A percentile compares a stretch with the other conserved stretches of the same genome.
Conservation (phyloP, 1,140 invertebrate species). For the Drosophila micromelanica region DNA sequence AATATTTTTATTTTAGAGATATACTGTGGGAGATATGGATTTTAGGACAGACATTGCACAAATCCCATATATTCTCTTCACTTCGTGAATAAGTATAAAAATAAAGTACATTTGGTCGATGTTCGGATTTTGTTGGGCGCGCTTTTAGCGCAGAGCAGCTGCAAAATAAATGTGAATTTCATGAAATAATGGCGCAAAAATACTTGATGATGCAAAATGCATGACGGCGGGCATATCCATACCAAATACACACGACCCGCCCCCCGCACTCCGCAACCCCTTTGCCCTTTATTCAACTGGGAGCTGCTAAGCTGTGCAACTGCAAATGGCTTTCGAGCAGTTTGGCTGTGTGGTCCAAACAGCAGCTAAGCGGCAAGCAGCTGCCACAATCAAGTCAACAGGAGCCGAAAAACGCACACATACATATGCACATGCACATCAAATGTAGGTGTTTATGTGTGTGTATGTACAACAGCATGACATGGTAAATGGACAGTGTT, state of each 20-base stretch:
- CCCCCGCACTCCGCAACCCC: too few relatives aligned
- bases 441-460: conserved; percentile 1
- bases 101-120: conserved; percentile 13
- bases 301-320: conserved; percentile 40
- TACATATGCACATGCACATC: neutral
- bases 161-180: conserved; percentile 77
- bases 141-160: conserved; percentile 60
- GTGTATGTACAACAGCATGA: conserved; percentile 36
- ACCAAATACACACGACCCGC: neutral
- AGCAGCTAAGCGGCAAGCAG: conserved; percentile 63
- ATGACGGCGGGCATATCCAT: conserved; percentile 23
- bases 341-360: conserved; percentile 20
- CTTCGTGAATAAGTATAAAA: too few relatives aligned
- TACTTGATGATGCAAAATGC: conserved; percentile 76
- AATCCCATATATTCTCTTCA: too few relatives aligned
- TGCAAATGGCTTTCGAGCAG: conserved; percentile 37
- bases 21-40: too few relatives aligned
- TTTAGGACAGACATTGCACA: too few relatives aligned
- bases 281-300: neutral
- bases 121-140: conserved; percentile 10
- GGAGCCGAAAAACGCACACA: conserved; percentile 54
- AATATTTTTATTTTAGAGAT: too few relatives aligned
- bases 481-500: conserved; percentile 64
- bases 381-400: conserved; percentile 74
- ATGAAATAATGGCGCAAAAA: conserved; percentile 77